Conservation (phyloP, 1,140 invertebrate species). For the Drosophila repleta region DNA sequence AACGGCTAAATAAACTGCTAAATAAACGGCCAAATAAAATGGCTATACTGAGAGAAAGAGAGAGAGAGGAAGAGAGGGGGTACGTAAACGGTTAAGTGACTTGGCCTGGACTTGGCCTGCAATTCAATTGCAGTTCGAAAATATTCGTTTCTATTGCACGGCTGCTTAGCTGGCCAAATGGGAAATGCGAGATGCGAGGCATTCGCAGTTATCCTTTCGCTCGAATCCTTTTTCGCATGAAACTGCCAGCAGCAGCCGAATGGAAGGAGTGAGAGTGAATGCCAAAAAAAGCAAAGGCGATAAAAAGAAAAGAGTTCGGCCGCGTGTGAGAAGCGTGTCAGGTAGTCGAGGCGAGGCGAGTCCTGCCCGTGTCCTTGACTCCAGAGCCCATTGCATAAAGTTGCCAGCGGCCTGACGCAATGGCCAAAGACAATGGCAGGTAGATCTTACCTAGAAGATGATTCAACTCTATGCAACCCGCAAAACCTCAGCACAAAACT, state of each 20-base stretch:
- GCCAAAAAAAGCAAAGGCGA: conserved; percentile 6
- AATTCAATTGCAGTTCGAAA: conserved; percentile 42
- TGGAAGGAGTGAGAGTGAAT: conserved; percentile 27
- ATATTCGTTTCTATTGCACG: conserved; percentile 27
- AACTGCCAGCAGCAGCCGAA: not conserved
- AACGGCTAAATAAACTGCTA: conserved; percentile 38
- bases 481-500: conserved; percentile 58
- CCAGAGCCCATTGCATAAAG: conserved; percentile 41
- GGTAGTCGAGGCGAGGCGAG: conserved; percentile 35
- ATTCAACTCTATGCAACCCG: conserved; percentile 71
- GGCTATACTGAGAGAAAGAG: not conserved
- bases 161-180: conserved; percentile 16
- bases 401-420: conserved; percentile 46
- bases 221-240: conserved; percentile 38
- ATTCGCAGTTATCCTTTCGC: conserved; percentile 20
- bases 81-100: conserved; percentile 26
- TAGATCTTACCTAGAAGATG: conserved; percentile 42
- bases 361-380: conserved; percentile 28
- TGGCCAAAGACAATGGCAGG: conserved; percentile 21
- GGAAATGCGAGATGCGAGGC: not conserved
- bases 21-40: conserved; percentile 44
- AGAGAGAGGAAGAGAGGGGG: not conserved
- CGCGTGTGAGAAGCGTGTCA: conserved; percentile 58
- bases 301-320: conserved; percentile 53
- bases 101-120: conserved; percentile 6